phyloP scores from a whole-genome alignment of 2,888 invertebrate species.

The Neoitamus cyanurus region DNA sequence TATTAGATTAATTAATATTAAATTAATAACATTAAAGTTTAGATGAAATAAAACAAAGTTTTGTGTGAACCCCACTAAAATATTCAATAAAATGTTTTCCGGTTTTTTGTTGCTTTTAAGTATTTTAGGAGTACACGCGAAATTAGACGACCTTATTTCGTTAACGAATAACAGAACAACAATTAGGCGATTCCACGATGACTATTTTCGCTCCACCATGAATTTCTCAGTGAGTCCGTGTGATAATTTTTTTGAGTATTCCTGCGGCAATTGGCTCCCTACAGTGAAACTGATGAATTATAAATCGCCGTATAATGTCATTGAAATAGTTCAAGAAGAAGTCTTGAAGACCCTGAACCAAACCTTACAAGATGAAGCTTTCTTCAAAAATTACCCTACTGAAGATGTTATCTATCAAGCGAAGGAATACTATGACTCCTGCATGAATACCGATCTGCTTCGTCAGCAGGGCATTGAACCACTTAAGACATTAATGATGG shows the following conservation, averaged over 20 bases:
- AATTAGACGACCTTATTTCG: background rate
- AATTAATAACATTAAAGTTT: background rate
- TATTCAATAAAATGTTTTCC: background rate
- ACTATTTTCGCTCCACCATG: conserved; percentile 29
- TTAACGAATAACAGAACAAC: background rate
- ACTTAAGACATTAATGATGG: background rate
- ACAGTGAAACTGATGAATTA: background rate
- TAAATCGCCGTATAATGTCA: background rate
- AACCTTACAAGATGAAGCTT: background rate
- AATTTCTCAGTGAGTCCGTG: background rate
- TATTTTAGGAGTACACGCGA: background rate
- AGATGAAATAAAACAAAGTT: background rate
- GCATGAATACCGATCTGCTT: conserved; percentile 22
- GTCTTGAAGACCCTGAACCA: background rate
- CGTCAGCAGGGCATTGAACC: background rate
- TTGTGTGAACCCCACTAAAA: background rate
- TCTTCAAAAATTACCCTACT: background rate
- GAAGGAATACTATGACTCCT: conserved; percentile 15
- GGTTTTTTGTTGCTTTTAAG: background rate
- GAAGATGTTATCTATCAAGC: background rate
- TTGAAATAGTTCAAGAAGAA: background rate
- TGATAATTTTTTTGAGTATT: conserved; percentile 11
- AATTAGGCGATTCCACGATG: conserved; percentile 37
- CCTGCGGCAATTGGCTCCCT: conserved; percentile 20
- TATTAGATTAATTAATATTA: background rate